Base-by-base conservation (phyloP, 2,888 invertebrate species). In the Lissonota sp. region DNA sequence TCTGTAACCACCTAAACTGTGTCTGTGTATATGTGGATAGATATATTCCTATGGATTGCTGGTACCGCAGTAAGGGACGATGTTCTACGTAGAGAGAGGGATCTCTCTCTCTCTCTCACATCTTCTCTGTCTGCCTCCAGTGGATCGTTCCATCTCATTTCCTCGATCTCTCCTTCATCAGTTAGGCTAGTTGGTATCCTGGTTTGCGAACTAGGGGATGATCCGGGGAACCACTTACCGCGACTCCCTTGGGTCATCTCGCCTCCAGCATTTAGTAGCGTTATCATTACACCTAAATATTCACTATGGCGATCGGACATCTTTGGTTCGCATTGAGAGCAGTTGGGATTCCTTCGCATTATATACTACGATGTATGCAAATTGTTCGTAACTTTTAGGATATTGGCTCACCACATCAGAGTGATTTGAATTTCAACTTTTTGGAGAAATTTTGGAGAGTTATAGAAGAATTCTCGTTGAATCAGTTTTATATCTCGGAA, bases 71-170 rank as follows among this genome's bases (percentile, higher is more conserved):
- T 58, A 26, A 71, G 58, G 64, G 66, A 70, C 14, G 40, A 71
- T 26, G n/a, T 62, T 46, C 53, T 58, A 14, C 4, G 6, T 4
- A 8, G 44, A 4, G 44, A n/a, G n/a, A n/a, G n/a, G n/a, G n/a
- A n/a, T n/a, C n/a, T n/a, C 44, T 8, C 26, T 26, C 26, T 26
- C 26, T 26, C 26, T 26, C 1, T 26, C 26, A 2, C 26, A 26
- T 3, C 26, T 26, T 26, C 26, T 26, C 26, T 3, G 26, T 66
- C 14, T n/a, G 58, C 63, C 44, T 39, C n/a, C 1, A 16, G 49
- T 44, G 58, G 26, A 16, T 60, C 12, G 40, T 63, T 57, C 42
- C 14, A 87, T 88, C 86, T 88, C 86, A 86, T 87, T 85, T 69
- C 53, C 60, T 37, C 39, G 69, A 69, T 55, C 8, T 55, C 8